Base-by-base conservation (phyloP, 2,888 invertebrate species). In the Acronicta leporina region DNA sequence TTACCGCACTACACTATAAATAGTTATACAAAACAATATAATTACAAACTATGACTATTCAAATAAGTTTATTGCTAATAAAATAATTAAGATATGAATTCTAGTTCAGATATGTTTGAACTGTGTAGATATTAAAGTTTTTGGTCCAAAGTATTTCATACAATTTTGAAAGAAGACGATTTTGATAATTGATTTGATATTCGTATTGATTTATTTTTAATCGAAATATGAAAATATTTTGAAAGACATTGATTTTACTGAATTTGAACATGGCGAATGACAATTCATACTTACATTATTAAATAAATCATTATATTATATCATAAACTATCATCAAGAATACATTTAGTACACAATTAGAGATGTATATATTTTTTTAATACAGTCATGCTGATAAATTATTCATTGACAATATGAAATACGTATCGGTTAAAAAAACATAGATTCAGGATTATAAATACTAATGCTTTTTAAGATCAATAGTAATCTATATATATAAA, bases 51-150 rank as follows among this genome's bases (percentile, higher is more conserved):
- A 83, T 75, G 72, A 80, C 77, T 85, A 85, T 74, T 72, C 68
- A 63, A 75, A 61, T 59, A 67, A 75, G 68, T 82, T 89, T 92
- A 92, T 92, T 91, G 91, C 91, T 92, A 92, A 66, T 79, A 82
- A 80, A 83, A 81, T 67, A 86, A 83, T 69, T 83, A 81, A 89
- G 92, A 92, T 92, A 92, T 92, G 91, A 86, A 84, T 82, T 77
- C 76, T 77, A 80, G 80, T 87, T 84, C 86, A 92, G 92, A 93
- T 93, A 93, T 93, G 92, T 88, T 85, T 71, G 72, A 87, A 86
- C 87, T 85, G 87, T 82, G 60, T 85, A 87, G 81, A 85, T 85
- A 85, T 86, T 81, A 82, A 81, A 75, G 70, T 84, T 86, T 70
- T 93, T 92, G 92, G 92, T 92, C 92, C 92, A 76, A 91, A 87